Conservation (phyloP, 2,113 vertebrate genomes). For the Damaliscus lunatus region DNA sequence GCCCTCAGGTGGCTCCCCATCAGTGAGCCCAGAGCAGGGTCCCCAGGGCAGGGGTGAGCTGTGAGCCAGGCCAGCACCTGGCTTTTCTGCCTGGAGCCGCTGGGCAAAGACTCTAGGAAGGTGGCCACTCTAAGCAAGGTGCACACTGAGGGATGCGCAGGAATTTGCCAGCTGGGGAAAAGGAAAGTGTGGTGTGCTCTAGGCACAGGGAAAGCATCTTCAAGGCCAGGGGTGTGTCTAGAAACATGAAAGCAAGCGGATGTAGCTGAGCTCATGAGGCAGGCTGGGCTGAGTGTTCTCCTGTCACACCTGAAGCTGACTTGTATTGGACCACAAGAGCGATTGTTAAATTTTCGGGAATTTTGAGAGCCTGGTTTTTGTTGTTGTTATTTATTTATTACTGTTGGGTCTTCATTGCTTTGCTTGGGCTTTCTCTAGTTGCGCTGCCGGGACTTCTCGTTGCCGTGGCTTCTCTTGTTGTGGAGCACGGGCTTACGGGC, state of each 20-base stretch:
- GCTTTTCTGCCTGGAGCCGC: neutral
- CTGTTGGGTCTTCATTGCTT: neutral
- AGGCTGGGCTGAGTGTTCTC: neutral
- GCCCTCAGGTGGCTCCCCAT: neutral
- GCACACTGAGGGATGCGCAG: neutral
- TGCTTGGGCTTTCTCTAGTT: neutral
- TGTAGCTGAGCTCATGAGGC: neutral
- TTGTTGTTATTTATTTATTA: neutral
- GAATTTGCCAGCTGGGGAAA: neutral
- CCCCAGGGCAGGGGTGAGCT: too few species aligned
- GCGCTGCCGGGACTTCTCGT: neutral
- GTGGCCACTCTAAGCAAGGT: neutral
- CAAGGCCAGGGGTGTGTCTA: neutral
- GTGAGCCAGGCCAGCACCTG: neutral
- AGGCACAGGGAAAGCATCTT: neutral
- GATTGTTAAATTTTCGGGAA: neutral
- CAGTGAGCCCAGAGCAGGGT: neutral
- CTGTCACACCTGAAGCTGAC: neutral
- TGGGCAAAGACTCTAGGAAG: neutral
- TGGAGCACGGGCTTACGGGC: neutral
- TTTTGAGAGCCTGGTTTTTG: neutral
- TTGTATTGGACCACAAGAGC: neutral
- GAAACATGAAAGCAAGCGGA: neutral
- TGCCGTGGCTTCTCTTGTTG: neutral
- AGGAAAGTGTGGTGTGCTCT: neutral